Base-by-base conservation (phyloP, 2,888 invertebrate genomes). In the Diaperis boleti region DNA sequence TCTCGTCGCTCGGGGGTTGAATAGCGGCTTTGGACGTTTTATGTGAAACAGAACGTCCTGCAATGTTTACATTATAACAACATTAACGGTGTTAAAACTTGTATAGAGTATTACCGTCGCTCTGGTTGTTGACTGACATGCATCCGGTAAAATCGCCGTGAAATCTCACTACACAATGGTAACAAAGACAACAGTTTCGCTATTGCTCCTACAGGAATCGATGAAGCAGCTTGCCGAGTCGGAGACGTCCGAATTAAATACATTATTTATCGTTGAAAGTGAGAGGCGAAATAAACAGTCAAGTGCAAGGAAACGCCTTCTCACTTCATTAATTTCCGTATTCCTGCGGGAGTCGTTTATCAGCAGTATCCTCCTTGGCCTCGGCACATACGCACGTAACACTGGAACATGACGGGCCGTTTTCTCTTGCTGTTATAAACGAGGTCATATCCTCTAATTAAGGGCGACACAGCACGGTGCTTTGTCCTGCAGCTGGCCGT, bases 251-350 rank as follows among this genome's bases (percentile, higher is more conserved):
- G 44, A 55, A 55, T 44, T 55, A 44, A 55, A 55, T 55, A 55
- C n/a, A n/a, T n/a, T n/a, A 55, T 44, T 42, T 42, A 55, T 42
- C 29, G 42, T 55, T 17, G 18, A 18, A 55, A 55, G 44, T 7
- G 18, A 17, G 15, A 33, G 47, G 29, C 15, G 37, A 33, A 56
- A 45, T 45, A 55, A 55, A 55, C 54, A 55, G 41, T 26, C 39
- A 4, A 55, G 41, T 17, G 42, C 33, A 42, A 55, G 54, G 31
- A 26, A 33, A 35, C 44, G 45, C 35, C 15, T 56, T 35, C 41
- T 37, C 57, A 57, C 57, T 57, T 57, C 57, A 57, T 57, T 57
- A 57, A 57, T 47, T 57, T 57, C 57, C 47, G 57, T 45, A 57
- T 55, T 55, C 44, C 55, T 55, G 55, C 33, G 44, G 45, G 47